Base-by-base conservation (phyloP, 2,797 vertebrate species). In the Gorsachius magnificus region DNA sequence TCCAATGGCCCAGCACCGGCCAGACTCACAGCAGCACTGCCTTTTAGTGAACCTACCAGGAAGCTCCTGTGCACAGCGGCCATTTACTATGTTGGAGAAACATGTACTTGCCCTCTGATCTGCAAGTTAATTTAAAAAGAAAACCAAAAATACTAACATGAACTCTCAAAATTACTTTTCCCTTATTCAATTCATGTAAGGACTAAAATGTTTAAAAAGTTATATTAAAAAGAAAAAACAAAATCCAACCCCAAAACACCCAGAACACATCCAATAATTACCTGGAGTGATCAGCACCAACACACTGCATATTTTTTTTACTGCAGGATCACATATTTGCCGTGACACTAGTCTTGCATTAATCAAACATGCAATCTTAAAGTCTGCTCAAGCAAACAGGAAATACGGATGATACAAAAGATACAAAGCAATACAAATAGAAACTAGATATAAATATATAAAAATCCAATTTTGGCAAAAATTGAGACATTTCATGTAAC, bases 1-100 rank as follows among this genome's bases (percentile, higher is more conserved):
- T 9, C 95, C 96, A 4, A 78, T 60, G 16, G 97, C 96, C 98
- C 98, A 98, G 93, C 98, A 98, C 10, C 68, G 96, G 10, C 98
- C 98, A 70, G 97, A 96, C 54, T 98, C 98, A 86, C 98, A 98
- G 87, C 98, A 98, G 93, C 98, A 98, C 71, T 98, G 98, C 61
- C 90, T 96, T 90, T 97, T 98, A 65, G 96, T 97, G 95, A 98
- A 94, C 36, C 80, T 97, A 31, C 97, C 97, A 0, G 96, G 85
- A 86, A 98, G 90, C 60, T 98, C 98, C 85, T 98, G 98, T 6
- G 96, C 97, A 68, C 98, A 98, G 82, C 61, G 98, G 8, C 98
- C 98, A n/a, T 96, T 97, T 15, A 95, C 79, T 53, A 96, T 45
- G 61, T 87, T 97, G 46, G 96, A 95, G 92, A 98, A 98, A 83